phyloP scores from a whole-genome alignment of 2,888 invertebrate genomes.

The Eurytoma californica region DNA sequence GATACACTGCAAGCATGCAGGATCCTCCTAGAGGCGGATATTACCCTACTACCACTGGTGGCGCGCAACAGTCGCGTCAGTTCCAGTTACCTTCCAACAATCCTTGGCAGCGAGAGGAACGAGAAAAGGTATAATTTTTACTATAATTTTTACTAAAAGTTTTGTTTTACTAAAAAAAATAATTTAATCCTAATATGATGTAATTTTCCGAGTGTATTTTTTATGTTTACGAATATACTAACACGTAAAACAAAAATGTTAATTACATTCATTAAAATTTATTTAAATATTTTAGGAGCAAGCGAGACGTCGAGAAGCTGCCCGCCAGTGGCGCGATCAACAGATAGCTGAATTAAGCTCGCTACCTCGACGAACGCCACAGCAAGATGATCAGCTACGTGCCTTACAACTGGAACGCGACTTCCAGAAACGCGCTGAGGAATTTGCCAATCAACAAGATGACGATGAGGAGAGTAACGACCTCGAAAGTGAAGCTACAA shows the following conservation, averaged over 20 bases:
- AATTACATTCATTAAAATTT: too few species aligned
- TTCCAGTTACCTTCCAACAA: slow-evolving; percentile 78
- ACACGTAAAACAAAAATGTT: too few species aligned
- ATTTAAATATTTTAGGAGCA: slow-evolving; percentile 76
- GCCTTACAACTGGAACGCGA: slow-evolving; percentile 94
- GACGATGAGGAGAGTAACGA: slow-evolving; percentile 78
- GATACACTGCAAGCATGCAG: slow-evolving; percentile 83
- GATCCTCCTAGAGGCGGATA: slow-evolving; percentile 86
- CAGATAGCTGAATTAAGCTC: slow-evolving; percentile 88
- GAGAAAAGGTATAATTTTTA: slow-evolving; percentile 84
- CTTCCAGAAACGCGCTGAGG: slow-evolving; percentile 93
- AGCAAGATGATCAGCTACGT: slow-evolving; percentile 91
- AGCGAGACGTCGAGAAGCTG: slow-evolving; percentile 85
- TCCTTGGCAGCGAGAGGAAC: slow-evolving; percentile 96
- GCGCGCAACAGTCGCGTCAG: slow-evolving; percentile 74
- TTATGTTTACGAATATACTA: too few species aligned
- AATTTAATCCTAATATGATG: too few species aligned
- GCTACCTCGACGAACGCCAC: slow-evolving; percentile 82
- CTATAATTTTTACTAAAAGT: too few species aligned
- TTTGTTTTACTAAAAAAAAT: too few species aligned
- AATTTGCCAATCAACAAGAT: slow-evolving; percentile 83
- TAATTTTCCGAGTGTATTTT: not conserved
- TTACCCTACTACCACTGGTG: slow-evolving; percentile 76
- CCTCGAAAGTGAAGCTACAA: slow-evolving; percentile 73
- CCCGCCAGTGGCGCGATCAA: slow-evolving; percentile 88